Percentiles rank a stretch among this genome's conserved stretches.
Conservation (phyloP, 1,140 invertebrate species). For the Spodoptera frugiperda region DNA sequence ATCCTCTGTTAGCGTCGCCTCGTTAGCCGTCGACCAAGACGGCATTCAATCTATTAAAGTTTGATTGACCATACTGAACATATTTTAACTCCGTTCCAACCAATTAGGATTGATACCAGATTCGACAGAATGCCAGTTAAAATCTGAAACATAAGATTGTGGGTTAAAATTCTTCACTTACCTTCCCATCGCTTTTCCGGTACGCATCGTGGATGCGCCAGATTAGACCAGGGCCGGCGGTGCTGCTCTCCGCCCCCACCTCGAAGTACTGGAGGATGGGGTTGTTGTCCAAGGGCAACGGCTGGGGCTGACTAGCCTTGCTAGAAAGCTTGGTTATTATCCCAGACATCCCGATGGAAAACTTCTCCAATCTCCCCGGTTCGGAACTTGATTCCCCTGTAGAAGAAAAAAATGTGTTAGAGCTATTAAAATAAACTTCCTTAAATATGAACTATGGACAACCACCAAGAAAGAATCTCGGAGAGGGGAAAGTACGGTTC, state of each 20-base stretch:
- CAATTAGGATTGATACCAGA: too few relatives aligned
- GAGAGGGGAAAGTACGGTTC: too few relatives aligned
- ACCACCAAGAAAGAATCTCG: too few relatives aligned
- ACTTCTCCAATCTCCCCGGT: conserved; percentile 25
- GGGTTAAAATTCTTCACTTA: conserved; percentile 83
- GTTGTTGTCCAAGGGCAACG: conserved; percentile 91
- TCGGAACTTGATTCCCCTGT: conserved; percentile 35
- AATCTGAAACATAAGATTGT: background rate
- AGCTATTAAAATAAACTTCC: background rate
- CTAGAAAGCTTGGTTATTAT: conserved; percentile 93
- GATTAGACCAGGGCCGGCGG: conserved; percentile 95
- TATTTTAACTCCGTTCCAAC: too few relatives aligned
- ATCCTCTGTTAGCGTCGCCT: too few relatives aligned
- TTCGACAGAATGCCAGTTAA: too few relatives aligned
- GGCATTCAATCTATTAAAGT: too few relatives aligned
- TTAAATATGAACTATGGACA: background rate
- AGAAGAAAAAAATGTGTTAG: background rate
- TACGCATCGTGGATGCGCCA: conserved; percentile 97
- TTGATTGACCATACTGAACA: too few relatives aligned
- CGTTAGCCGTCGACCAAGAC: too few relatives aligned
- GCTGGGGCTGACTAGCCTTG: conserved; percentile 76
- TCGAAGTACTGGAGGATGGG: conserved; percentile 96
- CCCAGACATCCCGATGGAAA: conserved; percentile 76
- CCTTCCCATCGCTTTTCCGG: conserved; percentile 96
- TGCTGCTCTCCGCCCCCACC: conserved; percentile 94